Evolutionary conservation across 2,113 vertebrate species (phyloP).

Genomic region (Rhegmatorhina hoffmannsi): DNA sequence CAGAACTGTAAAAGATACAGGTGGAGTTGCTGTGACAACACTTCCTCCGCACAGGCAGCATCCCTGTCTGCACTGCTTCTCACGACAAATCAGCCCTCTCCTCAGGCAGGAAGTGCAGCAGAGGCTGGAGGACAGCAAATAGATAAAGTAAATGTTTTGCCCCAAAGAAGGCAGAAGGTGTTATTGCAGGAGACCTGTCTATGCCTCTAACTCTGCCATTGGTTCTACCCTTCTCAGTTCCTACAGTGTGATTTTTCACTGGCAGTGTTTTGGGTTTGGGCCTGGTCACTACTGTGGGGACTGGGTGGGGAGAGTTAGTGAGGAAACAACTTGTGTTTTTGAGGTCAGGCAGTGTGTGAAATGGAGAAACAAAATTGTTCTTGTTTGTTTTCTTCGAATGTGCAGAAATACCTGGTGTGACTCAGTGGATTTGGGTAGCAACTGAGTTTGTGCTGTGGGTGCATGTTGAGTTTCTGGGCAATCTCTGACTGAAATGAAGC

Average conservation of each 20-base stretch:
- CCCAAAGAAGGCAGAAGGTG: not conserved
- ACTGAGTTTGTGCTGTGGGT: not conserved
- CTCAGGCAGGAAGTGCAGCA: not conserved
- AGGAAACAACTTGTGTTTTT: not conserved
- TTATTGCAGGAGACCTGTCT: not conserved
- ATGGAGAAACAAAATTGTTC: not conserved
- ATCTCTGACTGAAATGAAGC: not conserved
- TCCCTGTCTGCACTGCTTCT: not conserved
- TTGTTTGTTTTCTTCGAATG: not conserved
- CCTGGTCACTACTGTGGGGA: not conserved
- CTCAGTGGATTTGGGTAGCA: not conserved
- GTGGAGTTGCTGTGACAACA: conserved; percentile 14
- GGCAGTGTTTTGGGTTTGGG: not conserved
- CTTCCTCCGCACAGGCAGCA: not conserved
- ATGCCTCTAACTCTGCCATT: not conserved
- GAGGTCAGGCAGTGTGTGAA: not conserved
- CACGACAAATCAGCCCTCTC: not conserved
- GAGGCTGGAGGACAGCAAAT: not conserved
- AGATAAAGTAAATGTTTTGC: not conserved
- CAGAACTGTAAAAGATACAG: not conserved
- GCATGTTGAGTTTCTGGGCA: not conserved
- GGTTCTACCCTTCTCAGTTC: not conserved
- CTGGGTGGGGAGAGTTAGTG: rapidly evolving
- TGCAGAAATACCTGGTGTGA: not conserved
- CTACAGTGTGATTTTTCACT: not conserved